Base-by-base conservation (phyloP, 1,140 invertebrate genomes). In the Octopus sinensis region DNA sequence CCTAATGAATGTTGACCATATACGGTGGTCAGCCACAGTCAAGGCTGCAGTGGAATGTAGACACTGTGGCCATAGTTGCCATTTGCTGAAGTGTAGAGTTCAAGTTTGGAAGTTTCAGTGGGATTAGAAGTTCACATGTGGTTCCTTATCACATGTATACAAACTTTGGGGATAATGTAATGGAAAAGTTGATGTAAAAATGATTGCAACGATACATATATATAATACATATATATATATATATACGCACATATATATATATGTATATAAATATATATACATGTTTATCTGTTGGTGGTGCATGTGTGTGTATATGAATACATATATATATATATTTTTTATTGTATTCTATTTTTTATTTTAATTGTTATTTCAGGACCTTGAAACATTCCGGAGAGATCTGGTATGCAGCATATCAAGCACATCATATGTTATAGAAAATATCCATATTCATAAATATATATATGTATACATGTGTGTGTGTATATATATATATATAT, bases 311-410 rank as follows among this genome's bases (percentile, higher is more conserved):
- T 81, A 5, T 53, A 73, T 43, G 71, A 52, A 80, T 30, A 71
- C 7, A 79, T n/a, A 73, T 9, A 80, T 17, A 12, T 79, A 17
- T 5, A 53, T 10, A 0, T 53, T 17, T 30, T 6, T 82, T 6
- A 5, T 71, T 7, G 12, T 4, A 73, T 54, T 53, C 53, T 43
- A 82, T 76, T 56, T 77, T 82, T 78, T 56, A 43, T 62, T 77
- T 81, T 51, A 82, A 68, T 83, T 83, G 82, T 79, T 78, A 79
- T 85, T 86, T 23, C 82, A 91, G 90, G 62, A 86, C 89, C 43
- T 81, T 91, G 80, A 88, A 89, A 83, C 84, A 90, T 77, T 90
- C 89, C 51, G 90, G 90, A 54, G 88, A 90, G 80, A 83, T 91
- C 53, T 91, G 90, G 90, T 85, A 88, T 62, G 86, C 87, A 43